Evolutionary conservation across 1,140 invertebrate species (phyloP).

Genomic region (Rhysida immarginata): DNA sequence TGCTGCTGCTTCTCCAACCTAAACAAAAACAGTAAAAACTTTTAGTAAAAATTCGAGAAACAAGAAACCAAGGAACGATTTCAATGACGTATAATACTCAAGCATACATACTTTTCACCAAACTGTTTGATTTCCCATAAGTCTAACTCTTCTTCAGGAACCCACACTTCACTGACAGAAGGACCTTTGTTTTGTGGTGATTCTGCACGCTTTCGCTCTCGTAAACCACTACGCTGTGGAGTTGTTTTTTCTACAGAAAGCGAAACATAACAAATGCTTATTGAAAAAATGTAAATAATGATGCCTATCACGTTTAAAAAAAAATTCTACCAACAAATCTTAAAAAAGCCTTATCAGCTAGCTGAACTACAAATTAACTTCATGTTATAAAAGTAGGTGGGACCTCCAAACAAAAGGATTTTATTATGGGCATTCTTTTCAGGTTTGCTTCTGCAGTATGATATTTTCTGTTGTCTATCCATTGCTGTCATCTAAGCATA

Average conservation of each 20-base stretch:
- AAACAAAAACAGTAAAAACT: neutral
- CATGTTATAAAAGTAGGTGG: too few species aligned
- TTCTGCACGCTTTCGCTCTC: conserved; percentile 79
- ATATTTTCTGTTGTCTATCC: too few species aligned
- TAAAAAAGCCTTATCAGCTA: too few species aligned
- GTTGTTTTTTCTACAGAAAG: conserved; percentile 64
- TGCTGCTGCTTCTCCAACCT: conserved; percentile 18
- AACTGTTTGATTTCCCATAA: conserved; percentile 95
- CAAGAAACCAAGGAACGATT: neutral
- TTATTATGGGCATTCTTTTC: too few species aligned
- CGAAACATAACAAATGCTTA: conserved; percentile 3
- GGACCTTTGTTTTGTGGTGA: conserved; percentile 78
- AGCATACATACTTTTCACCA: conserved; percentile 49
- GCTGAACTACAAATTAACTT: too few species aligned
- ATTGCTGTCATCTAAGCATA: too few species aligned
- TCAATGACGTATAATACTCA: neutral
- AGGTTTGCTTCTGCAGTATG: too few species aligned
- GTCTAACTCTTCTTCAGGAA: conserved; percentile 88
- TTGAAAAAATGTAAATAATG: too few species aligned
- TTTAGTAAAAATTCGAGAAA: neutral
- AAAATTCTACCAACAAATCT: too few species aligned
- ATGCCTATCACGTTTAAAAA: too few species aligned
- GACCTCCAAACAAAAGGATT: too few species aligned
- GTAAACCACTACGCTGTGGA: conserved; percentile 68
- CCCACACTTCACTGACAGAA: conserved; percentile 84